phyloP scores from a whole-genome alignment of 2,797 vertebrate species.

The Falco naumanni region DNA sequence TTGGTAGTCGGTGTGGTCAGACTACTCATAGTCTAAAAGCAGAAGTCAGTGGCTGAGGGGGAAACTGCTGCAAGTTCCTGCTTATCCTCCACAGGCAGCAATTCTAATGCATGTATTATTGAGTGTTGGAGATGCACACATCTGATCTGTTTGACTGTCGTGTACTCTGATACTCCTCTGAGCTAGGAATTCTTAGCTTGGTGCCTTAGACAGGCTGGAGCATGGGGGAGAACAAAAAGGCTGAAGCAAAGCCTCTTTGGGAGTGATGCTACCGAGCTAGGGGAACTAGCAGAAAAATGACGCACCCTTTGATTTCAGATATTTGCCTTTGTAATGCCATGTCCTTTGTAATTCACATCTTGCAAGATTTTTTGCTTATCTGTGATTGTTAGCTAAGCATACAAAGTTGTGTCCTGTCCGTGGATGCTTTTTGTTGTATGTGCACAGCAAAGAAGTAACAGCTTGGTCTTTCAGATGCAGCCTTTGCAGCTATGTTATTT shows the following conservation, averaged over 20 bases:
- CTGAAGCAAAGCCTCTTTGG: neutral
- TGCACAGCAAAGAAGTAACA: neutral
- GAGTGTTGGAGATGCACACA: neutral
- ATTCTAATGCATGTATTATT: neutral
- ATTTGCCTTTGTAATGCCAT: neutral
- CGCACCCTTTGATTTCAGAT: neutral
- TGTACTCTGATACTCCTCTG: neutral
- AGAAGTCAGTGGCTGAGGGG: neutral
- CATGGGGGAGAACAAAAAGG: neutral
- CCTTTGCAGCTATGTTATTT: neutral
- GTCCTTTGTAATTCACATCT: neutral
- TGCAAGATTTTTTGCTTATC: neutral
- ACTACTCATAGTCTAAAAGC: neutral
- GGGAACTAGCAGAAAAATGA: neutral
- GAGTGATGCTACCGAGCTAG: neutral
- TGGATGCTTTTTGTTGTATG: neutral
- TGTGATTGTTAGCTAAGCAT: neutral
- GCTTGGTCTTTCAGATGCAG: neutral
- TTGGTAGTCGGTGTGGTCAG: neutral
- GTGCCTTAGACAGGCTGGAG: neutral
- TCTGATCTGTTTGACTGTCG: neutral
- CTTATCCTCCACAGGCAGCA: neutral
- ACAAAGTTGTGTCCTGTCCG: neutral
- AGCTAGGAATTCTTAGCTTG: neutral
- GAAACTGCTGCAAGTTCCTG: neutral